phyloP scores from a whole-genome alignment of 2,888 invertebrate genomes.

The Eupeodes latifasciatus region DNA sequence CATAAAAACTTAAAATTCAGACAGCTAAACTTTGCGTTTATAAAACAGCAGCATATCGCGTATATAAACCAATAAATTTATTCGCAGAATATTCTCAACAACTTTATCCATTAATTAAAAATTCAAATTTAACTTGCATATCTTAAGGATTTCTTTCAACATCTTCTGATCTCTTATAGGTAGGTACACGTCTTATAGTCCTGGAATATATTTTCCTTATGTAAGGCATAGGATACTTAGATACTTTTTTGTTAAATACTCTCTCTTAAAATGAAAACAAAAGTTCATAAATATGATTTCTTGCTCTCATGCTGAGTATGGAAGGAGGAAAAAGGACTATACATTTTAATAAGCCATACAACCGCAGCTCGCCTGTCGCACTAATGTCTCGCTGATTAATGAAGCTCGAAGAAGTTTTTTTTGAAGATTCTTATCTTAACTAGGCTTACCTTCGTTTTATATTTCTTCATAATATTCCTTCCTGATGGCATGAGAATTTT shows the following conservation, averaged over 20 bases:
- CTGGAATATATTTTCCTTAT: background rate
- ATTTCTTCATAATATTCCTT: too few species aligned
- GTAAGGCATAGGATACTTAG: background rate
- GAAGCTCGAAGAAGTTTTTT: constrained; percentile 55
- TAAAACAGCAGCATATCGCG: constrained; percentile 46
- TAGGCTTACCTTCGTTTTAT: too few species aligned
- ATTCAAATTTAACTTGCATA: constrained; percentile 78
- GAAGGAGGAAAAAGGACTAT: constrained; percentile 23
- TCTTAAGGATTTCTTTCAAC: constrained; percentile 61
- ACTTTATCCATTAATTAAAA: constrained; percentile 84
- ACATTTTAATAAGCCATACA: constrained; percentile 70
- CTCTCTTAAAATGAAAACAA: constrained; percentile 32
- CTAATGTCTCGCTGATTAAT: constrained; percentile 63
- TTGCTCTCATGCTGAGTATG: constrained; percentile 53
- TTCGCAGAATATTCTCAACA: constrained; percentile 77
- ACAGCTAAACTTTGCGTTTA: constrained; percentile 58
- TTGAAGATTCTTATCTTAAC: background rate
- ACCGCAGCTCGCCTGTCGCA: background rate
- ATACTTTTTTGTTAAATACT: constrained; percentile 38
- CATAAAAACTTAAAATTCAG: constrained; percentile 10
- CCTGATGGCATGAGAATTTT: constrained; percentile 1
- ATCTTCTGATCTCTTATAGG: constrained; percentile 52
- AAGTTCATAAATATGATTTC: constrained; percentile 72
- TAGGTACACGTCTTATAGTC: background rate
- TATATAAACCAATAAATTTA: constrained; percentile 67